phyloP scores from a whole-genome alignment of 2,797 vertebrate genomes.

The Chrosomus eos region DNA sequence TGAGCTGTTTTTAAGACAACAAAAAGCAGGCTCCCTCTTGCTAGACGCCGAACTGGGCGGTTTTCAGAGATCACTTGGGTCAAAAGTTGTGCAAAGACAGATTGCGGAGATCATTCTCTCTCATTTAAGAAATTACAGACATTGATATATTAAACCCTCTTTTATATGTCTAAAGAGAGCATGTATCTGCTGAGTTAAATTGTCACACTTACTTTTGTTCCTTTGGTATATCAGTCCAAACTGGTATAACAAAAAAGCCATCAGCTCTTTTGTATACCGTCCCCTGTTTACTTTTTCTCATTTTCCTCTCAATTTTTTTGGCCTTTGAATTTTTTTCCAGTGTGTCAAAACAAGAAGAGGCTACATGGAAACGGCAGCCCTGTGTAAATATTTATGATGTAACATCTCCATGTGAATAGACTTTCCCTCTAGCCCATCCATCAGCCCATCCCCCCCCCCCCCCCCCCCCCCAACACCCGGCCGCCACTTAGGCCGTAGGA shows the following conservation, averaged over 20 bases:
- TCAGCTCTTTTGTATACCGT: conserved; percentile 59
- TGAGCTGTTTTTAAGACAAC: conserved; percentile 71
- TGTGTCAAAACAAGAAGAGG: conserved; percentile 84
- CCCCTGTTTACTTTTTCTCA: conserved; percentile 51
- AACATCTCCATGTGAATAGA: conserved; percentile 91
- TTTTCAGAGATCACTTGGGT: conserved; percentile 45
- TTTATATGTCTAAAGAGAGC: conserved; percentile 22
- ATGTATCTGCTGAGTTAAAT: conserved; percentile 14
- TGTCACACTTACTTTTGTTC: conserved; percentile 23
- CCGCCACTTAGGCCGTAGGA: conserved; percentile 82
- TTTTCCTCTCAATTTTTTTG: conserved; percentile 67
- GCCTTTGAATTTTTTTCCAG: conserved; percentile 74
- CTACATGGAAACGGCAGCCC: conserved; percentile 88
- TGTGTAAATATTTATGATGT: conserved; percentile 98
- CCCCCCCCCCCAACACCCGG: conserved; percentile 84
- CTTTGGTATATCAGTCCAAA: conserved; percentile 29
- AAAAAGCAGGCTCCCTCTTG: conserved; percentile 61
- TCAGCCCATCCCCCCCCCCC: conserved; percentile 91
- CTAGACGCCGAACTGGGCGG: conserved; percentile 37
- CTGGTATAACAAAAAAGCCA: conserved; percentile 57
- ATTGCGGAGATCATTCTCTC: conserved; percentile 33
- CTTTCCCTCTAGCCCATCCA: conserved; percentile 91
- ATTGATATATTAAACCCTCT: conserved; percentile 32
- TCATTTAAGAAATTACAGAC: conserved; percentile 47
- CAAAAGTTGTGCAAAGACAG: conserved; percentile 38